Evolutionary conservation across 2,797 vertebrate species (phyloP), one percentile per base, ranked within the genome.

Genomic region (Pachyuromys duprasi): DNA sequence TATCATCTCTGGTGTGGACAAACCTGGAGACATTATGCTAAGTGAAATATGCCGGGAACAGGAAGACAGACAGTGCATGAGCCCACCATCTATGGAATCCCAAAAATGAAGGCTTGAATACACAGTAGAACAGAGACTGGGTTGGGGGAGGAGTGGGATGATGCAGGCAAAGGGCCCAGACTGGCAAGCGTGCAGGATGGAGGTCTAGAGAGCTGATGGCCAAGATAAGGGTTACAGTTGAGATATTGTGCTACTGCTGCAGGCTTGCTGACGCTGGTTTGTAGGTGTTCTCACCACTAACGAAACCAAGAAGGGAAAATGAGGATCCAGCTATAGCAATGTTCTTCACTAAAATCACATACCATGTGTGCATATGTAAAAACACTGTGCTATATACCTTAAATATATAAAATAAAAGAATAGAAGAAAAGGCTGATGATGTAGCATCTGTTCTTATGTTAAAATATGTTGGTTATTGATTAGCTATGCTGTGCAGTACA

Each of bases 101-200:
- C n/a, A 28, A 42, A 17, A n/a, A 53, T 22, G 24, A 62, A 57
- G 3, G 6, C 26, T 17, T 1, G 33, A 75, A 75, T 7, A 13
- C 33, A 45, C 13, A 80, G 67, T 20, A 65, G 60, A 42, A 49
- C 11, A 26, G 69, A 70, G 55, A 14, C 20, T 42, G 45, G 49
- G 45, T 6, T 8, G 63, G 14, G 14, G 9, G 14, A 24, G 79
- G 62, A 13, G n/a, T 45, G 36, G 60, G 76, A 60, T 1, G 75
- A 15, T 5, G 55, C 12, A 9, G 65, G 28, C 55, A 39, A 13
- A 45, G 22, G 3, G 6, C 20, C 17, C 65, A 55, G 26, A 57
- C 45, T 7, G 55, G 57, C 57, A 65, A 28, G 15, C 4, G 15
- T 0, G 8, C 1, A 11, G 14, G 33, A 9, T 0, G 2, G 14